These are phyloP conservation scores for Gobio gobio DNA, from an alignment of 2,113 vertebrate genomes.

Conservation along the genomic window DNA sequence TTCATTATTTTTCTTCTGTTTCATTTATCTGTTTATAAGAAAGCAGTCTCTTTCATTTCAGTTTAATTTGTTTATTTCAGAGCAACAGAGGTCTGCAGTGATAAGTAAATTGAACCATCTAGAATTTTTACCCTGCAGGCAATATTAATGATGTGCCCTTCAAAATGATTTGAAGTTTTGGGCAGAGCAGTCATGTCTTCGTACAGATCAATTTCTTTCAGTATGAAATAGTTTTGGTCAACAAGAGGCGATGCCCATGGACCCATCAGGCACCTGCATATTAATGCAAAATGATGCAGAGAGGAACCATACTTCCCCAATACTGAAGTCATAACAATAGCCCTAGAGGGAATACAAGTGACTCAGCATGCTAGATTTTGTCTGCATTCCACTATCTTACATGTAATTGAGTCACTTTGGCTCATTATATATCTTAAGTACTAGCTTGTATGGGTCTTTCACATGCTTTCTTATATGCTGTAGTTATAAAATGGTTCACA, in stretches of 20 bases:
- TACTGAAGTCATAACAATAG: conserved; percentile 6
- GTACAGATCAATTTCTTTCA: conserved; percentile 26
- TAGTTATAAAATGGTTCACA: not conserved
- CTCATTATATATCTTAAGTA: not conserved
- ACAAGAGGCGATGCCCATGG: conserved; percentile 41
- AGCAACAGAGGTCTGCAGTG: not conserved
- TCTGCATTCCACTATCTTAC: not conserved
- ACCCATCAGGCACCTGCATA: conserved; percentile 23
- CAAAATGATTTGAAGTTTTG: conserved; percentile 42
- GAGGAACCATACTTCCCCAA: not conserved
- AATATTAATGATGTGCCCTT: conserved; percentile 36
- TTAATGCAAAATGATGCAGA: conserved; percentile 37
- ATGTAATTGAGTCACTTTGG: not conserved
- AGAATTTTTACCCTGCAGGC: not conserved
- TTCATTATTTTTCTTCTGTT: not conserved
- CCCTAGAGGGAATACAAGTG: conserved; percentile 1
- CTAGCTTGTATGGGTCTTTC: not conserved
- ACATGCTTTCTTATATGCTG: not conserved
- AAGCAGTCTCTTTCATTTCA: not conserved
- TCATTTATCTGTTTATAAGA: conserved; percentile 24
- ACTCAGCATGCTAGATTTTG: not conserved
- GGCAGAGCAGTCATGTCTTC: conserved; percentile 1
- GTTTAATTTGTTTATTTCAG: conserved; percentile 38
- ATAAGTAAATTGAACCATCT: conserved; percentile 20
- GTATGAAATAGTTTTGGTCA: conserved; percentile 32